Evolutionary conservation across 2,113 vertebrate species (phyloP).

Genomic region (Antidorcas marsupialis): DNA sequence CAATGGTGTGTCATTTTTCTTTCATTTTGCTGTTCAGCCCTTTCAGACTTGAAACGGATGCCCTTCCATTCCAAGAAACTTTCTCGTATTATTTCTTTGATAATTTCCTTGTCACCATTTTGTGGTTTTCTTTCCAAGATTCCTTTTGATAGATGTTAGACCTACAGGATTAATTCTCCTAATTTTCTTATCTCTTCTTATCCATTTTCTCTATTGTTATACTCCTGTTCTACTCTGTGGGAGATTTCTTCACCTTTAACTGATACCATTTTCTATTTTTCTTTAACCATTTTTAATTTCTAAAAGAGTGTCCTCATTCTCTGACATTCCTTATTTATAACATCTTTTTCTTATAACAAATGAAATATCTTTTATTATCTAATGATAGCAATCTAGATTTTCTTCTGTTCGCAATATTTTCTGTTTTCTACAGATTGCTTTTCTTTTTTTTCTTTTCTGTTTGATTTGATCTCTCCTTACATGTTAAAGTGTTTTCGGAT

Average conservation of each 20-base stretch:
- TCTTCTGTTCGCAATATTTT: not conserved
- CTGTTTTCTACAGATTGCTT: not conserved
- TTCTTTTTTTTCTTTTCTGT: not conserved
- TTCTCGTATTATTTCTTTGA: not conserved
- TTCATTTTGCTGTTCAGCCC: not conserved
- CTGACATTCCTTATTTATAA: not conserved
- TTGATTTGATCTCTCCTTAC: not conserved
- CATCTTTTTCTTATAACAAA: not conserved
- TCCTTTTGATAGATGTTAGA: not conserved
- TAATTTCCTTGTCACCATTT: not conserved
- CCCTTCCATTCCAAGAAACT: not conserved
- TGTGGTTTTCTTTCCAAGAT: not conserved
- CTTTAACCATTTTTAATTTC: not conserved
- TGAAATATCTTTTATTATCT: not conserved
- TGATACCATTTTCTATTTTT: not conserved
- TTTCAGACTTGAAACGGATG: not conserved
- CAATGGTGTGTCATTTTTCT: not conserved
- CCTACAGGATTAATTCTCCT: not conserved
- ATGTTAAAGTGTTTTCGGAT: not conserved
- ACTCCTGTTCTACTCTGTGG: not conserved
- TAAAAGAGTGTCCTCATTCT: not conserved
- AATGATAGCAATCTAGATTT: not conserved
- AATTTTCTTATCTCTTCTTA: not conserved
- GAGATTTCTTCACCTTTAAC: not conserved
- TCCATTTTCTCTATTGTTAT: not conserved